These are phyloP conservation scores for Channallabes apus DNA, from an alignment of 2,797 vertebrate genomes.

Conservation along the genomic window DNA sequence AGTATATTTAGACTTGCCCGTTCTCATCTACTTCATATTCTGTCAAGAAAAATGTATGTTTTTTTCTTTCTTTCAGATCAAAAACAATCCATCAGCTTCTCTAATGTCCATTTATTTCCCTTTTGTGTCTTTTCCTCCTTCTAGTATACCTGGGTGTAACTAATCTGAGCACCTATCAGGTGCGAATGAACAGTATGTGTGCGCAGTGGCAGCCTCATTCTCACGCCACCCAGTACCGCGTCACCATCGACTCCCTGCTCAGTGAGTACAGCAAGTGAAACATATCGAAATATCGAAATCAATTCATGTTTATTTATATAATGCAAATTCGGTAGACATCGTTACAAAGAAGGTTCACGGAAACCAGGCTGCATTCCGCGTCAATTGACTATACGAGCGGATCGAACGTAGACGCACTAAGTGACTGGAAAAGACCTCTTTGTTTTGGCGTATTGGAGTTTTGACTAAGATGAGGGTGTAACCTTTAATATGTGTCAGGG, in stretches of 20 bases:
- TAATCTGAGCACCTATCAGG: constrained; percentile 77
- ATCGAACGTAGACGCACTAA: background rate
- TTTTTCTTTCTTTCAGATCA: background rate
- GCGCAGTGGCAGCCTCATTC: constrained; percentile 87
- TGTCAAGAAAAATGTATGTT: background rate
- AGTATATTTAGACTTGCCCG: background rate
- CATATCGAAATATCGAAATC: background rate
- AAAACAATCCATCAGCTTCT: background rate
- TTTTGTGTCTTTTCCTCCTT: constrained; percentile 18
- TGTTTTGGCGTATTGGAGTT: background rate
- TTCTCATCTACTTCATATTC: background rate
- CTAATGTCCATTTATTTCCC: background rate
- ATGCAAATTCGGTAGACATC: background rate
- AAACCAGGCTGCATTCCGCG: background rate
- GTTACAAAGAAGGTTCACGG: background rate
- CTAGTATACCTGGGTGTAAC: constrained; percentile 86
- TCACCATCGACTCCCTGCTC: constrained; percentile 76
- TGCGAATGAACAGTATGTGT: constrained; percentile 82
- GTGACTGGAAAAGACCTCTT: background rate
- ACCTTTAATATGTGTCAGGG: background rate
- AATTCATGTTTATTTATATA: background rate
- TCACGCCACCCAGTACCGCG: constrained; percentile 83
- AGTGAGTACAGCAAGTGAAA: constrained; percentile 74
- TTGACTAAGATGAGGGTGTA: background rate
- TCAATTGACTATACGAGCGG: too few species aligned